Percentiles rank a stretch among this genome's conserved stretches.
phyloP scores from a whole-genome alignment of 2,888 invertebrate genomes.

The Apeira syringaria region DNA sequence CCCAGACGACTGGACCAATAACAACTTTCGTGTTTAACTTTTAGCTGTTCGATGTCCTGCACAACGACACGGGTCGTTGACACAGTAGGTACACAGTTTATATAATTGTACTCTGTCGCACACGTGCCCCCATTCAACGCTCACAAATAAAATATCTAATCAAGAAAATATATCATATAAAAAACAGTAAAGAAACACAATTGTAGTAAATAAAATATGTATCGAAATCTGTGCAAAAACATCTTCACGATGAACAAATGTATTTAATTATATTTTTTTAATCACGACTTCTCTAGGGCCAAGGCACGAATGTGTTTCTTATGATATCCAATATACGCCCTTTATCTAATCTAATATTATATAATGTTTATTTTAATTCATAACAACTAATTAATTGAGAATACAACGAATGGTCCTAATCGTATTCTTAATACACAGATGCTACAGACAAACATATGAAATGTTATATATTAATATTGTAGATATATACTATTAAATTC shows the following conservation, averaged over 20 bases:
- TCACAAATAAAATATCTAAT: too few species aligned
- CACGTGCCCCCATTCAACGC: too few species aligned
- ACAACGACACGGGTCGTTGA: too few species aligned
- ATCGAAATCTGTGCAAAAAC: slow-evolving; percentile 42
- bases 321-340: slow-evolving; percentile 53
- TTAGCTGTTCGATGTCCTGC: too few species aligned
- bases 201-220: slow-evolving; percentile 37
- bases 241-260: slow-evolving; percentile 27
- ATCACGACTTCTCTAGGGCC: slow-evolving; percentile 73
- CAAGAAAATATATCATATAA: background rate
- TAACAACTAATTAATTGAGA: too few species aligned
- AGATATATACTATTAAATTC: slow-evolving; percentile 19
- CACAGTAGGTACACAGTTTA: too few species aligned
- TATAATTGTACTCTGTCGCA: too few species aligned
- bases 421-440: slow-evolving; percentile 25
- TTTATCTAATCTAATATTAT: slow-evolving; percentile 44
- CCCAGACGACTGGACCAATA: too few species aligned
- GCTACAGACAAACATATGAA: slow-evolving; percentile 17
- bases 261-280: slow-evolving; percentile 45
- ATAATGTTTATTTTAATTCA: background rate
- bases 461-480: slow-evolving; percentile 19
- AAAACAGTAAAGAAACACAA: slow-evolving; percentile 21
- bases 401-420: too few species aligned
- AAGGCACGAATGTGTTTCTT: slow-evolving; percentile 77
- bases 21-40: too few species aligned